Evolutionary conservation across 2,113 vertebrate species (phyloP).

Genomic region (Eolophus roseicapilla): DNA sequence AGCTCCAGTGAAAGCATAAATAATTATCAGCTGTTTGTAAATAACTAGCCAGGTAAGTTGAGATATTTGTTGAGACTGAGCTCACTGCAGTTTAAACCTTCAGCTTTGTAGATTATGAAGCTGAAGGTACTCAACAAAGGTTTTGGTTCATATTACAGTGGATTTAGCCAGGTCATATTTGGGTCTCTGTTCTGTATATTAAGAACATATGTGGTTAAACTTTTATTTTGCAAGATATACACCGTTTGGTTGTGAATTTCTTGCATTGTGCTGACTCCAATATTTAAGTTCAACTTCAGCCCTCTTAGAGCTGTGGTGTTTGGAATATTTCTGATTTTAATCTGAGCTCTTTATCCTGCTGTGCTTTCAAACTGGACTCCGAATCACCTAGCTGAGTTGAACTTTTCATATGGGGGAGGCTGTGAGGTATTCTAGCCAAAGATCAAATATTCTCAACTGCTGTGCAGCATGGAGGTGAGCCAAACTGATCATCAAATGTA

Average conservation of each 20-base stretch:
- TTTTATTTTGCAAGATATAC: conserved; percentile 64
- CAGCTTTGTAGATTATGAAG: neutral
- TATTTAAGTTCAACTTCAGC: conserved; percentile 58
- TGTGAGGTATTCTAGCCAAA: conserved; percentile 19
- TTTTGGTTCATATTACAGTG: conserved; percentile 30
- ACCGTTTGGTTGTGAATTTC: conserved; percentile 54
- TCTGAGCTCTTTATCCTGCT: conserved; percentile 56
- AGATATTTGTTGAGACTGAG: neutral
- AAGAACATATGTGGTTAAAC: conserved; percentile 66
- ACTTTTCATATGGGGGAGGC: conserved; percentile 37
- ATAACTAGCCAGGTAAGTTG: neutral
- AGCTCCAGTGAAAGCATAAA: conserved; percentile 13
- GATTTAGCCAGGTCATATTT: conserved; percentile 58
- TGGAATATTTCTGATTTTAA: conserved; percentile 67
- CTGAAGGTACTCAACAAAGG: neutral
- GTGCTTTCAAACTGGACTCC: conserved; percentile 45
- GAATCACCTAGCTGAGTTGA: conserved; percentile 40
- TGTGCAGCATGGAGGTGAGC: neutral
- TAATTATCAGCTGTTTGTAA: conserved; percentile 58
- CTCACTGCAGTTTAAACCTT: neutral
- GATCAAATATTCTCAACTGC: conserved; percentile 59
- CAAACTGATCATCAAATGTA: neutral
- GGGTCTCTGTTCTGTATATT: conserved; percentile 48
- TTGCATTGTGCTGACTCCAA: conserved; percentile 52
- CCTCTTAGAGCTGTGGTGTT: conserved; percentile 1